A percentile compares a stretch with the other conserved stretches of the same genome.
These are phyloP conservation scores for Rhinopomastus cyanomelas DNA, from an alignment of 2,113 vertebrate species.

Conservation along the genomic window DNA sequence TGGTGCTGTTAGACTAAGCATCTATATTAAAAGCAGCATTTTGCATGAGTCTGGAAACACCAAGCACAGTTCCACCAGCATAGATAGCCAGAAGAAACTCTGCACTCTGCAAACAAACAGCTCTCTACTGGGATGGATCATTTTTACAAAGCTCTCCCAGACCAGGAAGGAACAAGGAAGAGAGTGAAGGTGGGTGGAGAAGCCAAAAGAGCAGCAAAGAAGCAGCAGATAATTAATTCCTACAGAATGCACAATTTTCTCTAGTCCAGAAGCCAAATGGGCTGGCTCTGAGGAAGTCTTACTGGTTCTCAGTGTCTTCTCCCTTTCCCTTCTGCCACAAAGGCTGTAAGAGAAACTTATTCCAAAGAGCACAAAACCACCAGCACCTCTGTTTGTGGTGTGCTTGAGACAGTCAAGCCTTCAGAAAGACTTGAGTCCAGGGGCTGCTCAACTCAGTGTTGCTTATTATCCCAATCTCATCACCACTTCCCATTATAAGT, in stretches of 20 bases:
- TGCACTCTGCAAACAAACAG: neutral
- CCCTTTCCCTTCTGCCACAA: neutral
- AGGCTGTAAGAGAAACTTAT: neutral
- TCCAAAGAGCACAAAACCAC: neutral
- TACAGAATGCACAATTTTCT: neutral
- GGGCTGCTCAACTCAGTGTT: neutral
- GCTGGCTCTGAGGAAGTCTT: neutral
- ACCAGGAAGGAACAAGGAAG: neutral
- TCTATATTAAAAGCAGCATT: neutral
- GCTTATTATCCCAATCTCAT: neutral
- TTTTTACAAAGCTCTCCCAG: neutral
- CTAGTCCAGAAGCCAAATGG: neutral
- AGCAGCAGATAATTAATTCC: neutral
- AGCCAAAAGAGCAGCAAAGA: neutral
- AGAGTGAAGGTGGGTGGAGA: neutral
- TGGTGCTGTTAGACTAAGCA: neutral
- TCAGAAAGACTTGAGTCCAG: neutral
- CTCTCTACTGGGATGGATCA: neutral
- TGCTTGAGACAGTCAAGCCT: neutral
- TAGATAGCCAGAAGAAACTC: neutral
- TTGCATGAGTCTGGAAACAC: neutral
- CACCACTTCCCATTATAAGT: neutral
- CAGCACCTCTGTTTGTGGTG: neutral
- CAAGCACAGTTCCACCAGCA: neutral
- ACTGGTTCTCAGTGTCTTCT: neutral